phyloP scores from a whole-genome alignment of 2,888 invertebrate genomes.

The Epinotia bilunana region DNA sequence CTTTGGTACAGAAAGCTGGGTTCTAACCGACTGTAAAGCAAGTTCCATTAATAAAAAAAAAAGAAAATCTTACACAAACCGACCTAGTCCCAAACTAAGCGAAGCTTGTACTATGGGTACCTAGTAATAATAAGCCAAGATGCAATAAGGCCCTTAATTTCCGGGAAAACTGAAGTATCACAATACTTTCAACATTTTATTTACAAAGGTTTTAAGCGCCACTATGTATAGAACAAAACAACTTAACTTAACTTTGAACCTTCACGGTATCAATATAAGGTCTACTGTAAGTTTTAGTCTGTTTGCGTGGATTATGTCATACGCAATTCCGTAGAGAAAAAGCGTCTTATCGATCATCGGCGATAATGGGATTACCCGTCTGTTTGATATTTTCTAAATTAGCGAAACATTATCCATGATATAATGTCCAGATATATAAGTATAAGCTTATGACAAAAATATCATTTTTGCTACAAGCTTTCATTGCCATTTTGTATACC shows the following conservation, averaged over 20 bases:
- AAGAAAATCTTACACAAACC: too few species aligned
- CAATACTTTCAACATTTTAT: not conserved
- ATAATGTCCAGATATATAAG: not conserved
- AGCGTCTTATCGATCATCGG: conserved; percentile 9
- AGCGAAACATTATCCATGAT: not conserved
- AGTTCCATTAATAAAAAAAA: too few species aligned
- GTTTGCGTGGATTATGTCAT: conserved; percentile 8
- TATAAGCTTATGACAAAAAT: too few species aligned
- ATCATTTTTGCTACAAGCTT: too few species aligned
- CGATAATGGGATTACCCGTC: conserved; percentile 6
- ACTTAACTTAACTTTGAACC: not conserved
- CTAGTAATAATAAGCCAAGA: too few species aligned
- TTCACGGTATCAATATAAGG: not conserved
- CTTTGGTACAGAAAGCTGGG: too few species aligned
- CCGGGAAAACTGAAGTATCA: not conserved
- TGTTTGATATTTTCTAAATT: not conserved
- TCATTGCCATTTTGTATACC: too few species aligned
- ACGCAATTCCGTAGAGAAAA: conserved; percentile 4
- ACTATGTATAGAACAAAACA: not conserved
- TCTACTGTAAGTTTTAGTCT: not conserved
- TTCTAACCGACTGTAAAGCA: too few species aligned
- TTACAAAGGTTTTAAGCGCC: conserved; percentile 7
- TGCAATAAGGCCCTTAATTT: not conserved
- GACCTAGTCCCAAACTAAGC: too few species aligned
- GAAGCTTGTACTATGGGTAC: too few species aligned